Evolutionary conservation across 2,797 vertebrate species (phyloP).

Genomic region (Psittacula echo): DNA sequence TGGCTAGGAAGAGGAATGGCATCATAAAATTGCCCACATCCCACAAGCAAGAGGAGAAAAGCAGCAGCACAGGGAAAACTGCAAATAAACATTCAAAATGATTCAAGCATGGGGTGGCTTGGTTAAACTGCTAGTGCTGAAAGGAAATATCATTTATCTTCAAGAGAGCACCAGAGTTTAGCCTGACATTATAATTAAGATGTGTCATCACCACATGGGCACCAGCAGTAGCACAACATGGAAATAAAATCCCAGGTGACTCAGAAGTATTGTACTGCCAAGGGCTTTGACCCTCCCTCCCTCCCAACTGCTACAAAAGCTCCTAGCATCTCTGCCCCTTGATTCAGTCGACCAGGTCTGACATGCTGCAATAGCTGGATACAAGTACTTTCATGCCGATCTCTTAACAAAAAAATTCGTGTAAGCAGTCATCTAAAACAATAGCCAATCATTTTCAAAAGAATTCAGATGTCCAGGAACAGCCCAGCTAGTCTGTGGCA

Average conservation of each 20-base stretch:
- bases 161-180: not conserved
- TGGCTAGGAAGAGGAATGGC: not conserved
- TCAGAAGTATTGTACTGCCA: not conserved
- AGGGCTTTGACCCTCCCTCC: not conserved
- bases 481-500: not conserved
- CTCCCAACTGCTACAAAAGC: not conserved
- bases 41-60: not conserved
- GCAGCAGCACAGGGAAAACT: not conserved
- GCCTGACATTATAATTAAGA: not conserved
- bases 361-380: not conserved
- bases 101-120: not conserved
- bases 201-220: not conserved
- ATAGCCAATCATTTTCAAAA: not conserved
- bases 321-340: not conserved
- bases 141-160: not conserved
- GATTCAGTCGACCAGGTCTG: not conserved
- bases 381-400: not conserved
- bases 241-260: not conserved
- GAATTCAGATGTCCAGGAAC: not conserved
- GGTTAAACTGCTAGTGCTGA: not conserved
- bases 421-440: not conserved
- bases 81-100: not conserved
- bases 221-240: not conserved
- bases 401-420: not conserved
- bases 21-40: not conserved